Conservation (phyloP, 2,888 invertebrate genomes). For the Bombyx huttoni region DNA sequence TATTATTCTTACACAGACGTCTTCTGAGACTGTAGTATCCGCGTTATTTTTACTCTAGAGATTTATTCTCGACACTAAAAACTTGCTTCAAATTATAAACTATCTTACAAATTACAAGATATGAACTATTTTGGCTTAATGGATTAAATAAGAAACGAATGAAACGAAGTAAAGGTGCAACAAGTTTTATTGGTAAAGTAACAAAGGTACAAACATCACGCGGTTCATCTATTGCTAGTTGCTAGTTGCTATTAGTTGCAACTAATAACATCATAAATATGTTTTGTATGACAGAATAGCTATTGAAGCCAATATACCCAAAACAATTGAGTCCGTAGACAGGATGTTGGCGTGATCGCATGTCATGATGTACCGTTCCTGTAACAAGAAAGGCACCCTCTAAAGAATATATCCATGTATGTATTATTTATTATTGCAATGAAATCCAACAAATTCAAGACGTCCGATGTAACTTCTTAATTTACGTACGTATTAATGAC, state of each 20-base stretch:
- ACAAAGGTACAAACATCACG: conserved; percentile 55
- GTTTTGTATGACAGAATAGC: background rate
- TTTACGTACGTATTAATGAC: too few species aligned
- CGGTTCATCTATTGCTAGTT: background rate
- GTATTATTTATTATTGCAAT: too few species aligned
- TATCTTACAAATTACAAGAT: too few species aligned
- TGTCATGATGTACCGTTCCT: conserved; percentile 54
- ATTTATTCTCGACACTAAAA: too few species aligned
- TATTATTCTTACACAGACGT: background rate
- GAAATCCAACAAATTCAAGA: too few species aligned
- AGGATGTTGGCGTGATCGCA: conserved; percentile 44
- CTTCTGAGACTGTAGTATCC: too few species aligned
- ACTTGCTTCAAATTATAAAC: too few species aligned
- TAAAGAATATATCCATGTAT: background rate
- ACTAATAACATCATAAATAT: background rate
- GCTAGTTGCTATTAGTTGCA: background rate
- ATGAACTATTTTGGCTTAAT: too few species aligned
- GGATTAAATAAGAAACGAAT: conserved; percentile 4
- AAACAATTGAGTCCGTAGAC: conserved; percentile 20
- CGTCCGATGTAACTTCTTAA: too few species aligned
- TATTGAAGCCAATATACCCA: conserved; percentile 7
- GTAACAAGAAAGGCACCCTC: conserved; percentile 9
- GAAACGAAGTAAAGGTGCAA: conserved; percentile 32
- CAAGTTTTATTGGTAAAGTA: conserved; percentile 57
- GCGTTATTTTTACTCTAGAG: background rate